phyloP scores from a whole-genome alignment of 2,113 vertebrate genomes.

The Strix aluco region DNA sequence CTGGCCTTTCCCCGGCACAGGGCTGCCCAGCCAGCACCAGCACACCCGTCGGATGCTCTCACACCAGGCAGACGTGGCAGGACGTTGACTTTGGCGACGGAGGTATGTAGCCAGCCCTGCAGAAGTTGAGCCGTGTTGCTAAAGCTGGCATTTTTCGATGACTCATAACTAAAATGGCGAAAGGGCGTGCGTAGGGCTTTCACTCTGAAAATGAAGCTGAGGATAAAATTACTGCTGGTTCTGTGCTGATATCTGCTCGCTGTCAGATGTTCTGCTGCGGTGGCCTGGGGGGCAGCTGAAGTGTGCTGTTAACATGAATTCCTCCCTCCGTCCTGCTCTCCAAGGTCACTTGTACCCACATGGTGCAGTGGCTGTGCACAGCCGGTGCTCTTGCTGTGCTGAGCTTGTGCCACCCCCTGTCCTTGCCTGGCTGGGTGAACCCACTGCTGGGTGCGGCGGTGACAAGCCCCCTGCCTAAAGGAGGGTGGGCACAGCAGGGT shows the following conservation, averaged over 20 bases:
- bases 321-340: not conserved
- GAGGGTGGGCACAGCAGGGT: not conserved
- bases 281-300: not conserved
- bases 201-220: not conserved
- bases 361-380: accelerated
- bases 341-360: not conserved
- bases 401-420: not conserved
- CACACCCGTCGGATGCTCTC: not conserved
- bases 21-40: not conserved
- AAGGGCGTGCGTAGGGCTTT: not conserved
- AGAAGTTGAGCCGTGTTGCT: not conserved
- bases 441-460: not conserved
- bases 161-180: slow-evolving; percentile 17
- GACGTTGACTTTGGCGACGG: not conserved
- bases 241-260: not conserved
- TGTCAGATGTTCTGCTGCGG: not conserved
- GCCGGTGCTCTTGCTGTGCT: not conserved
- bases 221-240: not conserved
- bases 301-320: not conserved
- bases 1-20: not conserved
- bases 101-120: slow-evolving; percentile 9
- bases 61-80: not conserved
- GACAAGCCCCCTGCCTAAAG: not conserved
- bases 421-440: not conserved
- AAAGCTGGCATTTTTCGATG: not conserved